These are phyloP conservation scores for Amblyopsis hoosieri DNA, from an alignment of 2,797 vertebrate species.

Conservation along the genomic window DNA sequence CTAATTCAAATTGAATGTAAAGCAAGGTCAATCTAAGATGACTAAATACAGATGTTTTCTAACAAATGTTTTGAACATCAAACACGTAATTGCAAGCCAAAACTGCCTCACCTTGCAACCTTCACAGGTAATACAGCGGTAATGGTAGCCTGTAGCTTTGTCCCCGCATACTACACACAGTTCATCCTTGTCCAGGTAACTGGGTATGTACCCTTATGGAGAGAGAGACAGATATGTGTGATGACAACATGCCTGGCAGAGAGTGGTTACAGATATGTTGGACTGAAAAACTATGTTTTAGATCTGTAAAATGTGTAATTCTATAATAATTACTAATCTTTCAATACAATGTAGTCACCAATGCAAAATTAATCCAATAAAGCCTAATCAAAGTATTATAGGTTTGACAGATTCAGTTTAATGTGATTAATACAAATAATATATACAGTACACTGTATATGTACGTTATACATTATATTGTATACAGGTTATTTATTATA, in stretches of 20 bases:
- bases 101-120: slow-evolving; percentile 91
- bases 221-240: not conserved
- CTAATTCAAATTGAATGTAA: not conserved
- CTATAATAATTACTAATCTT: not conserved
- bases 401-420: too few relatives aligned
- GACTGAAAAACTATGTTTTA: not conserved
- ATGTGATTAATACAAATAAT: too few relatives aligned
- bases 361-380: not conserved
- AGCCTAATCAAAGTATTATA: too few relatives aligned
- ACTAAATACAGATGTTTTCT: not conserved
- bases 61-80: not conserved
- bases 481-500: too few relatives aligned
- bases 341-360: not conserved
- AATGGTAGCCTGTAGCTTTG: slow-evolving; percentile 98
- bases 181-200: slow-evolving; percentile 99
- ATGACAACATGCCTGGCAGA: not conserved
- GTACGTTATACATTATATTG: too few relatives aligned
- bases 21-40: not conserved
- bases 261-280: not conserved
- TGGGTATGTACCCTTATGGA: slow-evolving; percentile 93
- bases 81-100: not conserved
- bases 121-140: slow-evolving; percentile 98
- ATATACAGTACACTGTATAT: too few relatives aligned
- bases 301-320: not conserved
- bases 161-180: slow-evolving; percentile 97